Evolutionary conservation across 1,140 invertebrate genomes (phyloP).

Genomic region (Pristionchus pacificus): DNA sequence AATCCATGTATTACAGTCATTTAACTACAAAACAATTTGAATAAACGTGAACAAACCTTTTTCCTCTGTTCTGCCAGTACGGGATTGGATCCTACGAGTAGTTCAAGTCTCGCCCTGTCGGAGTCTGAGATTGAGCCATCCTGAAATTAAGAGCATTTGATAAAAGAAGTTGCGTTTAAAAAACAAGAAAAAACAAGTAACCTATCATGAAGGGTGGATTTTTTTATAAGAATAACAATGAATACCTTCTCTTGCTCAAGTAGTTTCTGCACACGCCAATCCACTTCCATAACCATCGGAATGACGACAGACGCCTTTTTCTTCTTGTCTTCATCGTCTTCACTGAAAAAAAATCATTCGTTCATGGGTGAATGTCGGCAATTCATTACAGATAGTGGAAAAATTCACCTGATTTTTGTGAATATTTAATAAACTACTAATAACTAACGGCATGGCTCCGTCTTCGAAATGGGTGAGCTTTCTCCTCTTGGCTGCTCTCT

Average conservation of each 20-base stretch:
- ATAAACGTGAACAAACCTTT: not conserved
- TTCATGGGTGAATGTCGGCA: too few relatives aligned
- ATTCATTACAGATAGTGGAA: too few relatives aligned
- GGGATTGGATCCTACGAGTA: conserved; percentile 8
- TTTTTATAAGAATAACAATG: too few relatives aligned
- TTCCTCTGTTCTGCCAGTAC: conserved; percentile 2
- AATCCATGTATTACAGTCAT: not conserved
- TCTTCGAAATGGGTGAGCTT: conserved; percentile 24
- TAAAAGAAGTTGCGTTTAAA: too few relatives aligned
- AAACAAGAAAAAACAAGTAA: too few relatives aligned
- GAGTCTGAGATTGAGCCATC: conserved; percentile 22
- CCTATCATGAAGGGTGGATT: too few relatives aligned
- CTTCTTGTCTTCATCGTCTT: conserved; percentile 5
- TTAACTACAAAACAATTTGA: not conserved
- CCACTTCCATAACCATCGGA: conserved; percentile 21
- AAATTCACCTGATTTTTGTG: too few relatives aligned
- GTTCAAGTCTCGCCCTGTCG: conserved; percentile 17
- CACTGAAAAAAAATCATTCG: conserved; percentile 8
- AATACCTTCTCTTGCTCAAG: conserved; percentile 21
- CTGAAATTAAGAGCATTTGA: not conserved
- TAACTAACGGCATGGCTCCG: conserved; percentile 21
- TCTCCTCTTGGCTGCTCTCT: conserved; percentile 14
- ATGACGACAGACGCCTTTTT: conserved; percentile 16
- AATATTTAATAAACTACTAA: too few relatives aligned
- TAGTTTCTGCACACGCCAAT: conserved; percentile 24